A percentile compares a stretch with the other conserved stretches of the same genome.
Evolutionary conservation across 2,888 invertebrate genomes (phyloP).

Genomic region (Agonopterix alstromeriana): DNA sequence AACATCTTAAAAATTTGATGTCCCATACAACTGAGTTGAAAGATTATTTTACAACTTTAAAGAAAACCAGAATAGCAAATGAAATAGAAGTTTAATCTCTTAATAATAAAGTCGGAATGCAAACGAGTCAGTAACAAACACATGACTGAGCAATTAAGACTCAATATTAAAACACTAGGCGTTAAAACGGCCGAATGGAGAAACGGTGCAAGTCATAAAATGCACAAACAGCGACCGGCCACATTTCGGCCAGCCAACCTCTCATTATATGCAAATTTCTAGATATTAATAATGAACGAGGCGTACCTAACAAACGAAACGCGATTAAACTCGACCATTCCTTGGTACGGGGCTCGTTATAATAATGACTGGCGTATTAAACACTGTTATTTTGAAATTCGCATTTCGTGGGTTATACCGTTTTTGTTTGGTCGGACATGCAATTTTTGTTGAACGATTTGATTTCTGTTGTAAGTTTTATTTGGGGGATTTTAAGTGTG

Average conservation of each 20-base stretch:
- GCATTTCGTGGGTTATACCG: constrained; percentile 36
- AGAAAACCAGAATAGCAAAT: background rate
- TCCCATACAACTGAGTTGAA: too few relatives aligned
- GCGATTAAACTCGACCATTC: constrained; percentile 27
- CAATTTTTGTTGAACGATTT: constrained; percentile 28
- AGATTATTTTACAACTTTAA: background rate
- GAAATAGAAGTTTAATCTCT: background rate
- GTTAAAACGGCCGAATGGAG: constrained; percentile 14
- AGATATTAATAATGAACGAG: constrained; percentile 43
- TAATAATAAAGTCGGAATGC: background rate
- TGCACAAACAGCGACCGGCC: constrained; percentile 23
- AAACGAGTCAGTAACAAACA: background rate
- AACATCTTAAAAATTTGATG: too few relatives aligned
- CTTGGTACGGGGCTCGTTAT: constrained; percentile 31
- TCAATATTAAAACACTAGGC: background rate
- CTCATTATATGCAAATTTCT: constrained; percentile 51
- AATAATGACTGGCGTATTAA: constrained; percentile 41
- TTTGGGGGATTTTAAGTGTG: background rate
- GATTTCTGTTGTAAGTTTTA: background rate
- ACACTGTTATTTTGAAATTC: constrained; percentile 48
- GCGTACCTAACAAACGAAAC: constrained; percentile 30
- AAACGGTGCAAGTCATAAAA: constrained; percentile 20
- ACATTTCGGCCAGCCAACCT: constrained; percentile 30
- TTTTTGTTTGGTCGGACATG: constrained; percentile 34
- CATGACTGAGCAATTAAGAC: background rate